Conservation (phyloP, 2,888 invertebrate genomes). For the Napeogenes inachia region DNA sequence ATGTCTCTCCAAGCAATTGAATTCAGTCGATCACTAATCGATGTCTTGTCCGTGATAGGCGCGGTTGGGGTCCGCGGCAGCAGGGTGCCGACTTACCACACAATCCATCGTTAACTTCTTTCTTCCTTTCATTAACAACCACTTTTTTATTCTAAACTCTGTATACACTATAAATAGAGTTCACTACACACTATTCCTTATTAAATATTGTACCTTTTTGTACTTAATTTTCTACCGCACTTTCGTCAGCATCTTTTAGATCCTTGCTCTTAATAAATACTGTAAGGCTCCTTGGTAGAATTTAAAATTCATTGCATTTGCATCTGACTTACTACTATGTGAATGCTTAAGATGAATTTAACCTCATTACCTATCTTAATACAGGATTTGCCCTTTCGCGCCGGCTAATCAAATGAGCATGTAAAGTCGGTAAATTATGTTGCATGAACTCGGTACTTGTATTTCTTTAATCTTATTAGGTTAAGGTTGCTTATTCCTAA, state of each 20-base stretch:
- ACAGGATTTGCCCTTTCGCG: conserved; percentile 78
- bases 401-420: conserved; percentile 77
- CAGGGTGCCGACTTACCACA: conserved; percentile 78
- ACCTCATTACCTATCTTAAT: conserved; percentile 79
- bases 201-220: conserved; percentile 69
- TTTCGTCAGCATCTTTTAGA: conserved; percentile 64
- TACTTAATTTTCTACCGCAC: conserved; percentile 72
- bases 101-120: conserved; percentile 78
- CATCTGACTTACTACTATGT: conserved; percentile 46
- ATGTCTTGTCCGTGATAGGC: conserved; percentile 78
- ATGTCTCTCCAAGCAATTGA: conserved; percentile 75
- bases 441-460: conserved; percentile 70
- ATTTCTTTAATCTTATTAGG: conserved; percentile 62
- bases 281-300: conserved; percentile 52
- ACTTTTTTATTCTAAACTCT: conserved; percentile 64
- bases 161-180: conserved; percentile 53
- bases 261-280: conserved; percentile 49
- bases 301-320: conserved; percentile 48
- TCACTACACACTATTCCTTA: conserved; percentile 53
- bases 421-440: conserved; percentile 76
- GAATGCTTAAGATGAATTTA: conserved; percentile 55
- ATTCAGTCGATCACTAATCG: conserved; percentile 78
- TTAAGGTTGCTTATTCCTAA: conserved; percentile 72
- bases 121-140: conserved; percentile 72
- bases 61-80: conserved; percentile 74